Base-by-base conservation (phyloP, 1,140 invertebrate genomes). In the Pseudomyrmex cubaensis region DNA sequence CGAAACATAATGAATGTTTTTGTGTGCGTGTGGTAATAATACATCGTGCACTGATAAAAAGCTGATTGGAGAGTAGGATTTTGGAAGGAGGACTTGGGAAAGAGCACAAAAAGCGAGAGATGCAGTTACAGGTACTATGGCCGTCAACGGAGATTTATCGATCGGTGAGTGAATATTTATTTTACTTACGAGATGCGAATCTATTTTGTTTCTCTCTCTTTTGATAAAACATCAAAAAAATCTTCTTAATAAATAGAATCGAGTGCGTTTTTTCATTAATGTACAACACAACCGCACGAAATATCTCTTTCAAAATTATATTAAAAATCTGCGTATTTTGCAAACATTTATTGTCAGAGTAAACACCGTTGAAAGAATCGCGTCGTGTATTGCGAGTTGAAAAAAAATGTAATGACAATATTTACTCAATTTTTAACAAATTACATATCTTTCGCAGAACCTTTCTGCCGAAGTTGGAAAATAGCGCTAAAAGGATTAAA, bases 401-500 rank as follows among this genome's bases (percentile, higher is more conserved):
- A 35, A 35, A 35, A 35, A 35, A 35, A 25, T 35, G 5, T 35
- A 35, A 35, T 0, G 35, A 5, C 35, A 35, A 35, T 35, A 7
- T 35, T 35, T 35, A 35, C 5, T 7, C 35, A 35, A 63, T 35
- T 63, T 62, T 63, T 63, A 63, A 63, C 35, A 35, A 35, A 35
- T 35, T 35, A 35, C 35, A 35, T 1, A 35, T 0, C 5, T 35
- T 35, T 35, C n/a, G 10, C 35, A 44, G 20, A 62, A 35, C 4
- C 1, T 15, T 63, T 63, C 35, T 9, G n/a, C n/a, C 8, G 15
- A 63, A 63, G 15, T 35, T 63, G 20, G 20, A 25, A 22, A 63
- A 35, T 15, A 63, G n/a, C 1, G 4, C 17, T 35, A 57, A 57
- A 72, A 50, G 54, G 20, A 78, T 70, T 54, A 70, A 70, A 48